Conservation (phyloP, 2,797 vertebrate genomes). For the Discoglossus pictus region DNA sequence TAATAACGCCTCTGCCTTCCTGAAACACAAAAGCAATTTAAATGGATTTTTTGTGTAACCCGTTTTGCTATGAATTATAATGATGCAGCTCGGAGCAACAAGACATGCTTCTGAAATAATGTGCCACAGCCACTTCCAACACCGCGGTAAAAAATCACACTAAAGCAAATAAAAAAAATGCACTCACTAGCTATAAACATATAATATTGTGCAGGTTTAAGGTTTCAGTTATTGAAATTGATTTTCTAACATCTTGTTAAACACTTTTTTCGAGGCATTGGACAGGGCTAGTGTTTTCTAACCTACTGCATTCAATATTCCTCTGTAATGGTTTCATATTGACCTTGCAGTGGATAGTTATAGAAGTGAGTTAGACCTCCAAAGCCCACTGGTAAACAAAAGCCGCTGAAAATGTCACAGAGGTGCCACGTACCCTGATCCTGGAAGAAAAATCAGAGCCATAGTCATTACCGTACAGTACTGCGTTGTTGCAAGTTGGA, state of each 20-base stretch:
- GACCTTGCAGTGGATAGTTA: constrained; percentile 37
- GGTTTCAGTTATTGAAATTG: constrained; percentile 54
- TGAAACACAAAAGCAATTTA: constrained; percentile 39
- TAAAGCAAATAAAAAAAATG: constrained; percentile 21
- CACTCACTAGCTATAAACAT: constrained; percentile 39
- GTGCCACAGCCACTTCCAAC: constrained; percentile 22
- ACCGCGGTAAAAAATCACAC: constrained; percentile 18
- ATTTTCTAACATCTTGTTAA: constrained; percentile 54
- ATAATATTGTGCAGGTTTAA: constrained; percentile 53
- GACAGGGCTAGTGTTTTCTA: constrained; percentile 31
- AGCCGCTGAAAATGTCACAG: neutral
- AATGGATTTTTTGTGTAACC: constrained; percentile 50
- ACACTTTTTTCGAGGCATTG: constrained; percentile 43
- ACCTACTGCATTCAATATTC: constrained; percentile 34
- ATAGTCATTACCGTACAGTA: neutral
- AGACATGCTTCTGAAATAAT: constrained; percentile 40
- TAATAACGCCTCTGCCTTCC: constrained; percentile 22
- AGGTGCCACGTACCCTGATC: neutral
- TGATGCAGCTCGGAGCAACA: constrained; percentile 22
- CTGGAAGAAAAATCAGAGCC: neutral
- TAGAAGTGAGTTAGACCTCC: constrained; percentile 26
- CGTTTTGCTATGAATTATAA: constrained; percentile 42
- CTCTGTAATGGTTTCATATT: constrained; percentile 44
- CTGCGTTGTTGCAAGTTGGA: neutral
- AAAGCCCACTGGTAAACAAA: constrained; percentile 31